phyloP scores from a whole-genome alignment of 2,797 vertebrate species.

The Enteromius unitaeniatus region DNA sequence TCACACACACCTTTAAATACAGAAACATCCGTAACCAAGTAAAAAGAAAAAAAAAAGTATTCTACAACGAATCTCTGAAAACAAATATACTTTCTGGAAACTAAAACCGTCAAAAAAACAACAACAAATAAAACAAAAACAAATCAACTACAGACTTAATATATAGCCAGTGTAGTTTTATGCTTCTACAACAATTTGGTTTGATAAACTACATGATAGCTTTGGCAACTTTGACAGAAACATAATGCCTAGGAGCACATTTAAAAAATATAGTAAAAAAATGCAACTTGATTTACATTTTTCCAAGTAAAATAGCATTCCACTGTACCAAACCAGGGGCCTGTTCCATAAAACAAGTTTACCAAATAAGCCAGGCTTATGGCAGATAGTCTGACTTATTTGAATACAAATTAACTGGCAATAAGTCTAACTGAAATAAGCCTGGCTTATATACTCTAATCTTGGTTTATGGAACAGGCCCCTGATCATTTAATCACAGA shows the following conservation, averaged over 20 bases:
- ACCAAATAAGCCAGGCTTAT: too few relatives aligned
- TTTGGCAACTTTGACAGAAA: neutral
- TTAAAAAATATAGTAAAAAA: too few relatives aligned
- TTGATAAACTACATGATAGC: neutral
- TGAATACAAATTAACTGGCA: too few relatives aligned
- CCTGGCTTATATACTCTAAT: too few relatives aligned
- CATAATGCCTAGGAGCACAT: neutral
- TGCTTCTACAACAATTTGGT: neutral
- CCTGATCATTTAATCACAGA: neutral
- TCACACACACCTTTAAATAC: constrained; percentile 12
- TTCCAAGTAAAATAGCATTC: neutral
- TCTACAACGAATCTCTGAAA: constrained; percentile 32
- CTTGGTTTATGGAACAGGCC: too few relatives aligned
- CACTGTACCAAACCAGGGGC: too few relatives aligned
- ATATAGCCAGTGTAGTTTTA: neutral
- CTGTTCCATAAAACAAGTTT: too few relatives aligned
- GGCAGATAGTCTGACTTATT: too few relatives aligned
- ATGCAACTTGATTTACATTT: neutral
- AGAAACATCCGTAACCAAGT: neutral
- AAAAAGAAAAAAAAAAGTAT: neutral
- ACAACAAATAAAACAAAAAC: neutral
- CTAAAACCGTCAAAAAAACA: neutral
- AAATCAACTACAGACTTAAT: neutral
- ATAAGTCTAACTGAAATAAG: too few relatives aligned
- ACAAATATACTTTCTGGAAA: neutral